These are phyloP conservation scores for Chromobotia macracanthus DNA, from an alignment of 2,797 vertebrate species.

Conservation along the genomic window DNA sequence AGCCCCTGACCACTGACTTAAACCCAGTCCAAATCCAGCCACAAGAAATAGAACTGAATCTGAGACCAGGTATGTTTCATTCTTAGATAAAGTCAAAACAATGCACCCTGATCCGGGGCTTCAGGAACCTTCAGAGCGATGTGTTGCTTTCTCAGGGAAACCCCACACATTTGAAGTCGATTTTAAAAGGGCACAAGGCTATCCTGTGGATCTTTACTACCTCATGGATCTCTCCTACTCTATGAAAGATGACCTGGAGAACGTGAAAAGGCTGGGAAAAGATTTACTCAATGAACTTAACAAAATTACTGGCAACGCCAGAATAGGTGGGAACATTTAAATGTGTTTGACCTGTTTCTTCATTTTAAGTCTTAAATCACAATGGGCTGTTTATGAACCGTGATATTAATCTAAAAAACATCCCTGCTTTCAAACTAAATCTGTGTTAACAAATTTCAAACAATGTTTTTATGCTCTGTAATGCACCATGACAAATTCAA, in stretches of 20 bases:
- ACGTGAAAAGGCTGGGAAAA: constrained; percentile 86
- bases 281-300: constrained; percentile 80
- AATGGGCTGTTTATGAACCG: too few species aligned
- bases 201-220: constrained; percentile 96
- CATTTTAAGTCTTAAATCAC: too few species aligned
- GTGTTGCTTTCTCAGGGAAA: constrained; percentile 72
- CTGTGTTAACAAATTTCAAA: neutral
- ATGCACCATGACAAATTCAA: neutral
- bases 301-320: constrained; percentile 78
- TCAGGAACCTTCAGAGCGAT: neutral
- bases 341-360: neutral
- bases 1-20: constrained; percentile 32
- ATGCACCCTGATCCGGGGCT: neutral
- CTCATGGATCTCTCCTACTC: constrained; percentile 98
- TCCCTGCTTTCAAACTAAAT: neutral
- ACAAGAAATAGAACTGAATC: constrained; percentile 74
- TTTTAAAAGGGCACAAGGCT: constrained; percentile 87
- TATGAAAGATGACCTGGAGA: constrained; percentile 90
- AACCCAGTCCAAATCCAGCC: constrained; percentile 80
- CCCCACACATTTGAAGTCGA: constrained; percentile 73
- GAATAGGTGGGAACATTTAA: constrained; percentile 80
- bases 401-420: too few species aligned
- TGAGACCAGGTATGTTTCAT: constrained; percentile 80
- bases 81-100: neutral
- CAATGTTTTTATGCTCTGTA: neutral